A percentile compares a stretch with the other conserved stretches of the same genome.
Evolutionary conservation across 1,140 invertebrate species (phyloP).

Genomic region (Drosophila arizonae): DNA sequence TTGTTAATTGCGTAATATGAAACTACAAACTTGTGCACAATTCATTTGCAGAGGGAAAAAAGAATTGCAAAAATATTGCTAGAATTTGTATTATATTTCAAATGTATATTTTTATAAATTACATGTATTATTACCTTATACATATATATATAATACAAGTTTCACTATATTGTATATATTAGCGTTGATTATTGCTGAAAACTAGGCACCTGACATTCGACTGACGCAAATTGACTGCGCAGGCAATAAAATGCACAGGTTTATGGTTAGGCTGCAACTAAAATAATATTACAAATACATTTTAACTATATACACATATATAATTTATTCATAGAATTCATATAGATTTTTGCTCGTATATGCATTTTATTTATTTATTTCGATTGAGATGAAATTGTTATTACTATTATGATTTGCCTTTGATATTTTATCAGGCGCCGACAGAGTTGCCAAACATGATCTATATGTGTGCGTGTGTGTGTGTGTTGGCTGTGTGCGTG

Average conservation of each 20-base stretch:
- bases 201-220: conserved; percentile 15
- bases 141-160: conserved; percentile 3
- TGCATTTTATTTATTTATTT: conserved; percentile 15
- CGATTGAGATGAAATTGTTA: conserved; percentile 31
- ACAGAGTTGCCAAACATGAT: conserved; percentile 29
- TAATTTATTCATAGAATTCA: neutral
- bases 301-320: neutral
- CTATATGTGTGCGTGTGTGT: neutral
- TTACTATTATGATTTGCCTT: conserved; percentile 36
- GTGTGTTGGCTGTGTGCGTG: neutral
- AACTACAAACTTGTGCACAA: conserved; percentile 39
- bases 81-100: conserved; percentile 16
- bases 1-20: conserved; percentile 40
- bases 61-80: neutral
- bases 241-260: conserved; percentile 47
- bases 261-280: conserved; percentile 23
- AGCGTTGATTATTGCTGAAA: conserved; percentile 12
- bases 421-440: conserved; percentile 46
- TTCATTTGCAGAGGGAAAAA: conserved; percentile 17
- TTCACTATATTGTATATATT: neutral
- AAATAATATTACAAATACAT: conserved; percentile 3
- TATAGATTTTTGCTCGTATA: conserved; percentile 1
- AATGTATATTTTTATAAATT: conserved; percentile 1
- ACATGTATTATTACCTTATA: neutral
- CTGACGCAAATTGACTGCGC: conserved; percentile 13